Evolutionary conservation across 2,888 invertebrate species (phyloP).

Genomic region (Lutraria lutraria): DNA sequence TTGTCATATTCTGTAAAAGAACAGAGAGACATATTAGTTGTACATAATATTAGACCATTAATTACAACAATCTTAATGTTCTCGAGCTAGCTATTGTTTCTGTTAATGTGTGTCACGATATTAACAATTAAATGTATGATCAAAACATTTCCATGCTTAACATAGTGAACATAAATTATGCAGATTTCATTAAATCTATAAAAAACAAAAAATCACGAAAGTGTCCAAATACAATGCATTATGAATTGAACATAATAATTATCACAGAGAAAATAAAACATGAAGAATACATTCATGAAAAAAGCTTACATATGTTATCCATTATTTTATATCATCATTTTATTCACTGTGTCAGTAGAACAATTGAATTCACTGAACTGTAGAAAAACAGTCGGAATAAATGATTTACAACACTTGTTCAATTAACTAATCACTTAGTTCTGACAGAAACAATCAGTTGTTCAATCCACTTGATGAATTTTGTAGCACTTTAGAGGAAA

Average conservation of each 20-base stretch:
- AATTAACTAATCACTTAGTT: background rate
- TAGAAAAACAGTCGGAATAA: background rate
- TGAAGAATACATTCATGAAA: background rate
- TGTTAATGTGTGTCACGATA: too few species aligned
- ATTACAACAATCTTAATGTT: background rate
- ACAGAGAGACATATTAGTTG: background rate
- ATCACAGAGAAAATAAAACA: background rate
- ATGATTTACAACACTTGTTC: background rate
- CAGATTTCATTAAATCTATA: too few species aligned
- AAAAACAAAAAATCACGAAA: too few species aligned
- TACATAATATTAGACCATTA: background rate
- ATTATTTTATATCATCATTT: background rate
- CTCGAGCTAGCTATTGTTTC: too few species aligned
- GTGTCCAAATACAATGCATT: too few species aligned
- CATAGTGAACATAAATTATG: too few species aligned
- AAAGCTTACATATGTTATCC: background rate
- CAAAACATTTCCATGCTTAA: too few species aligned
- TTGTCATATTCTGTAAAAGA: constrained; percentile 77
- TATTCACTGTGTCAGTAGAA: background rate
- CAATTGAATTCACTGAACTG: background rate
- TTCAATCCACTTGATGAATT: background rate
- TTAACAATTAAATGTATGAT: too few species aligned
- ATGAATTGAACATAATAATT: too few species aligned
- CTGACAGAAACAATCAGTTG: background rate
- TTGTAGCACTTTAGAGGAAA: background rate